These are phyloP conservation scores for Lepidothrix coronata DNA, from an alignment of 2,113 vertebrate species.

Conservation along the genomic window DNA sequence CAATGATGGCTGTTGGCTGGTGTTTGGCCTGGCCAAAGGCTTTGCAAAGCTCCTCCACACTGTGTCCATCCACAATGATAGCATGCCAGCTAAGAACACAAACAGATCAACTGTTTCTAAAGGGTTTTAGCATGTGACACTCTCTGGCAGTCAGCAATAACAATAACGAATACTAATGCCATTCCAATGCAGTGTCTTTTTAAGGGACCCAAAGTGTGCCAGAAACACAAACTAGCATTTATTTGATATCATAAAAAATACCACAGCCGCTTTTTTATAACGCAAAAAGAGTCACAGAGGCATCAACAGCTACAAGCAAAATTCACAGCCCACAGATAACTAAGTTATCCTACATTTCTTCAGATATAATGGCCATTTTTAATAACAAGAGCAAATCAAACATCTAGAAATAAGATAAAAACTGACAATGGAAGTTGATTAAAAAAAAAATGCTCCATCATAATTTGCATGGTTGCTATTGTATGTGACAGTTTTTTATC, in stretches of 20 bases:
- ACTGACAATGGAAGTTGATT: not conserved
- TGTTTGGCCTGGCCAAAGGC: constrained; percentile 89
- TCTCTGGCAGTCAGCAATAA: not conserved
- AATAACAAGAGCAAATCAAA: not conserved
- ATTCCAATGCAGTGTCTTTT: constrained; percentile 5
- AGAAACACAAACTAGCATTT: not conserved
- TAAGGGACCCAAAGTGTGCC: not conserved
- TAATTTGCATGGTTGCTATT: not conserved
- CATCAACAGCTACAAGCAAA: not conserved
- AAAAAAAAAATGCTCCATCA: not conserved
- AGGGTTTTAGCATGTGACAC: constrained; percentile 27
- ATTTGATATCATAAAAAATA: not conserved
- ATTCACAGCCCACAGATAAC: not conserved
- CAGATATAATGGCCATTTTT: not conserved
- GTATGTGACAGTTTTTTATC: not conserved
- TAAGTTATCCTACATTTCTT: not conserved
- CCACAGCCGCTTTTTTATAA: not conserved
- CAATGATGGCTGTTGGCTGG: constrained; percentile 92
- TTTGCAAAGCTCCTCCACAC: constrained; percentile 95
- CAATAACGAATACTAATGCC: not conserved
- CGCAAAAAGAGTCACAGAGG: not conserved
- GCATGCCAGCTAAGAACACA: constrained; percentile 85
- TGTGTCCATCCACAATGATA: constrained; percentile 93
- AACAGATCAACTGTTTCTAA: constrained; percentile 54
- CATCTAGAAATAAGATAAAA: not conserved